Conservation (phyloP, 2,888 invertebrate species). For the Brenthis daphne region DNA sequence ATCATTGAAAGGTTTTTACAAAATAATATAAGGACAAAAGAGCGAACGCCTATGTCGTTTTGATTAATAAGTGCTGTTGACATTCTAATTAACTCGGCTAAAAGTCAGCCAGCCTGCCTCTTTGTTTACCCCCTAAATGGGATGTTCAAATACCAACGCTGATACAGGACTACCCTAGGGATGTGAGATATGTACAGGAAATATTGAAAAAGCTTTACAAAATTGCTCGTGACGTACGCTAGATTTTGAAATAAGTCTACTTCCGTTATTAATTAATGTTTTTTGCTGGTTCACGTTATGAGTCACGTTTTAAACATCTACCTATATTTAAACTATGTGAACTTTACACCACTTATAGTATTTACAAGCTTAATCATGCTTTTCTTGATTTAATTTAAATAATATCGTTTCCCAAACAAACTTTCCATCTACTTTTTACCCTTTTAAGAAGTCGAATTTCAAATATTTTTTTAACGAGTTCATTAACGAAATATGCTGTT, state of each 20-base stretch:
- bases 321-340: too few species aligned
- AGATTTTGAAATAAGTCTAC: not conserved
- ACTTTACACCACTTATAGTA: too few species aligned
- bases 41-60: conserved; percentile 48
- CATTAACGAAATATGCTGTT: too few species aligned
- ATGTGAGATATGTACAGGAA: conserved; percentile 4
- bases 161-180: conserved; percentile 36
- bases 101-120: conserved; percentile 64
- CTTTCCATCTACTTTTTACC: too few species aligned
- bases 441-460: too few species aligned
- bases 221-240: not conserved
- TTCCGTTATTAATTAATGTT: too few species aligned
- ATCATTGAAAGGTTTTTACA: conserved; percentile 36
- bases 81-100: conserved; percentile 78
- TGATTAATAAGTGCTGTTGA: conserved; percentile 79
- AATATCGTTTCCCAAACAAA: too few species aligned
- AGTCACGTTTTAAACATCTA: too few species aligned
- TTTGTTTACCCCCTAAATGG: conserved; percentile 65
- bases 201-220: not conserved
- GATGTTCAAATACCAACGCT: conserved; percentile 54
- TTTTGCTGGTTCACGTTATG: too few species aligned
- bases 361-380: too few species aligned
- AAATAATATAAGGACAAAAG: conserved; percentile 40
- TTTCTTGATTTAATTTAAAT: too few species aligned
- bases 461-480: too few species aligned